Base-by-base conservation (phyloP, 2,113 vertebrate genomes). In the Oxyura jamaicensis region DNA sequence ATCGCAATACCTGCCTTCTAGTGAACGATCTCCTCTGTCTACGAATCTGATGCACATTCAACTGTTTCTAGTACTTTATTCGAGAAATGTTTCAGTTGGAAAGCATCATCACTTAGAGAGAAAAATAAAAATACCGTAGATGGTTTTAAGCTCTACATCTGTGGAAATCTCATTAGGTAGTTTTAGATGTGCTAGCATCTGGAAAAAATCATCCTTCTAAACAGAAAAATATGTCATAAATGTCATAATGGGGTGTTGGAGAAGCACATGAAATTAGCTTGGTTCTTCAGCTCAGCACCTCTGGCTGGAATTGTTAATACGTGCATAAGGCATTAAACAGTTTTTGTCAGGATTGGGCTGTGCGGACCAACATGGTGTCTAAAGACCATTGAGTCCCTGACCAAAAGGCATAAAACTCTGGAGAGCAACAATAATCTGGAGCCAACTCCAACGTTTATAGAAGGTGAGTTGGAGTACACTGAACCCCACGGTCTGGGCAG, bases 161-260 rank as follows among this genome's bases (percentile, higher is more conserved):
- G 97, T 98, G 97, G 96, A 98, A 96, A 97, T 97, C 96, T 98
- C 95, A 97, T 98, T 97, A 98, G 97, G 97, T 98, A 97, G 96
- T 97, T 97, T 97, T 98, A 98, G 97, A 98, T 98, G 97, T 97
- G 94, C 94, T 96, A 93, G 96, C 98, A 98, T 98, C 97, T 98
- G 98, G 98, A 98, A 98, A 98, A 96, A 97, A 98, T 98, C 97
- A 97, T 96, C 80, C 94, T 78, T 96, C 98, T 97, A 98, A 98
- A 97, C 96, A 96, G 93, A 98, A 98, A 98, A 98, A 98, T 97
- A 98, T 96, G 95, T 97, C 97, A 97, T 97, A 97, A 97, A 96
- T 94, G 91, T 97, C 97, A 90, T 96, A 93, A 97, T 91, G 96
- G 92, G 88, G 96, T 97, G 96, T 96, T 88, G 90, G 93, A 97